Evolutionary conservation across 2,797 vertebrate genomes (phyloP), one percentile per base, ranked within the genome.

Genomic region (Cheirogaleus major): DNA sequence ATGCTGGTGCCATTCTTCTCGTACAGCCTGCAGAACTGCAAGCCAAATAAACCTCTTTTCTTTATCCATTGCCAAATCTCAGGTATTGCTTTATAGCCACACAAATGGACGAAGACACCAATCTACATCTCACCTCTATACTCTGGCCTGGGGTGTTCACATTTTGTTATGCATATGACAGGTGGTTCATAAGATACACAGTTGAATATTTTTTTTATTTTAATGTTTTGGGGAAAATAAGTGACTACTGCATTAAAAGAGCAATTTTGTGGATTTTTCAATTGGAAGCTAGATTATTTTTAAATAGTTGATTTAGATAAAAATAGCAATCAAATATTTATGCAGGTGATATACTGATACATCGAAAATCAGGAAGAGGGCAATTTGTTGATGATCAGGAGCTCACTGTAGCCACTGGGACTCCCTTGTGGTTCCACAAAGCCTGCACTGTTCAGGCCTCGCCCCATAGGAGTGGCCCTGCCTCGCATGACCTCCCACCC

Each of bases 281-380:
- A 45, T 83, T 72, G 76, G 69, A 86, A 93, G 43, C 35, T 48
- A n/a, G 14, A 55, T 55, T 86, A 83, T 91, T 70, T 93, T 96
- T 59, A 96, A 79, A 45, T 22, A 70, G n/a, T 67, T 93, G 10
- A 30, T 70, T 85, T 79, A 95, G 88, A 89, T 67, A 86, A 72
- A 79, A 92, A 41, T 10, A 67, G 35, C 57, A 90, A 67, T 41
- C 23, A 48, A 92, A 50, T 70, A 91, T n/a, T 79, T 78, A 76
- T 55, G 11, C 41, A 92, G 32, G 27, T 18, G 18, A 25, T 67
- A 52, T 30, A 7, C 14, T 70, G 43, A 82, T 45, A 75, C 35
- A 76, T 72, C 15, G 92, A 80, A 85, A 45, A 12, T 75, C n/a
- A 79, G 57, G 27, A 90, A 73, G 48, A 61, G 32, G 41, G 20